These are phyloP conservation scores for Endomychus coccineus DNA, from an alignment of 2,888 invertebrate species.

Conservation along the genomic window DNA sequence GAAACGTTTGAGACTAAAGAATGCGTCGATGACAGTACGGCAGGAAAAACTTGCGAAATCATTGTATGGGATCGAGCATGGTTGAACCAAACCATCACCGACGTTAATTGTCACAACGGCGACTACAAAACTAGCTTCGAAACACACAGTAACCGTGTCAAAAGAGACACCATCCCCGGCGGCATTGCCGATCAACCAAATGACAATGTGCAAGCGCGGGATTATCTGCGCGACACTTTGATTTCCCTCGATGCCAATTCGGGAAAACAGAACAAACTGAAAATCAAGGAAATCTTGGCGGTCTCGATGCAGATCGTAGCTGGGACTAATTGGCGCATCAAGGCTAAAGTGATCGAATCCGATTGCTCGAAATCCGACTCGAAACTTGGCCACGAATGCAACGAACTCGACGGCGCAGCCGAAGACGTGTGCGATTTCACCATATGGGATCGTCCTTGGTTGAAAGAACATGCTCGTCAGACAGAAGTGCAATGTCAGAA, in stretches of 20 bases:
- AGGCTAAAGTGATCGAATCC: conserved; percentile 51
- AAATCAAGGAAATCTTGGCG: conserved; percentile 41
- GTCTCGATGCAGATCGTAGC: conserved; percentile 49
- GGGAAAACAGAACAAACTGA: conserved; percentile 19
- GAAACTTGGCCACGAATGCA: conserved; percentile 26
- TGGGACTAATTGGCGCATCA: conserved; percentile 51
- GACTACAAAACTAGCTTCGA: too few relatives aligned
- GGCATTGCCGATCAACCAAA: conserved; percentile 16
- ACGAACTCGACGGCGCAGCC: conserved; percentile 29
- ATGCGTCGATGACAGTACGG: conserved; percentile 27
- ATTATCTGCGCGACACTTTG: conserved; percentile 27
- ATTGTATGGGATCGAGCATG: conserved; percentile 23
- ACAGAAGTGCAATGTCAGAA: background rate
- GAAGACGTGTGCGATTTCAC: conserved; percentile 42
- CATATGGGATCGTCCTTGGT: conserved; percentile 18
- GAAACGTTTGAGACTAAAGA: conserved; percentile 27
- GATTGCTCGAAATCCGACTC: conserved; percentile 42
- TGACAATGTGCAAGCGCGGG: conserved; percentile 33
- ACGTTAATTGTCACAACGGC: conserved; percentile 9
- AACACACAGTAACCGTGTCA: conserved; percentile 1
- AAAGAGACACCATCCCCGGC: conserved; percentile 3
- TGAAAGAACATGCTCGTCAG: conserved; percentile 3
- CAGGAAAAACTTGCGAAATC: conserved; percentile 40
- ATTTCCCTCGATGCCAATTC: conserved; percentile 13
- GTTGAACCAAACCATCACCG: conserved; percentile 9